Evolutionary conservation across 2,797 vertebrate genomes (phyloP), one percentile per base, ranked within the genome.

Genomic region (Darevskia mixta): DNA sequence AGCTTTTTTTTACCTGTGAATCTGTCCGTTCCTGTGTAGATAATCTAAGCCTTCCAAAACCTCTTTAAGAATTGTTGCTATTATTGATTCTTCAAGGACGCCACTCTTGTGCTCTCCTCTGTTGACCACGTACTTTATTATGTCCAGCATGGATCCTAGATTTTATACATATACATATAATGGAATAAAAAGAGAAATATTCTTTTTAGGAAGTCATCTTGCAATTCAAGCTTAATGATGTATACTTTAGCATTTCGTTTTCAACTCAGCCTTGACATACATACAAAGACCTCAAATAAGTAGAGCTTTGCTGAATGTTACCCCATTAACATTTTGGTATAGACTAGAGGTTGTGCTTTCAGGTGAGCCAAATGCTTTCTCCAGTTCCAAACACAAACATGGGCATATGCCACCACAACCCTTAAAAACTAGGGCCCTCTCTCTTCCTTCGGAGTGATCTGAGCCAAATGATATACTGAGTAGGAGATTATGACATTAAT

Each of bases 11-110:
- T 97, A 99, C 99, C 99, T 98, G 97, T 99, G 99, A 95, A 99
- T 99, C 95, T 99, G 99, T 87, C 99, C 99, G 17, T 99, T 99
- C 96, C 98, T 98, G 96, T 99, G 99, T 45, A 99, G 97, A 94
- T 99, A 99, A 95, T 99, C 99, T 95, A 99, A 97, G 41, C 98
- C 98, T 94, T 99, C 99, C 49, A 99, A 96, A 94, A 99, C 98
- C 94, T 99, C 99, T 93, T 98, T 99, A 94, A 99, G 97, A 96
- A 99, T 99, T 49, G 98, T 98, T 90, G 99, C 98, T 94, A 99
- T 99, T 67, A 98, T 98, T n/a, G 98, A 96, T 95, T 99, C 99
- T 89, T 99, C 99, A 87, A 99, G 97, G 29, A 98, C 97, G 43
- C 98, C 98, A 32, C 96, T 98, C 95, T 97, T 99, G 90, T 98